These are phyloP conservation scores for Dryococelus australis DNA, from an alignment of 2,888 invertebrate genomes.

Conservation along the genomic window DNA sequence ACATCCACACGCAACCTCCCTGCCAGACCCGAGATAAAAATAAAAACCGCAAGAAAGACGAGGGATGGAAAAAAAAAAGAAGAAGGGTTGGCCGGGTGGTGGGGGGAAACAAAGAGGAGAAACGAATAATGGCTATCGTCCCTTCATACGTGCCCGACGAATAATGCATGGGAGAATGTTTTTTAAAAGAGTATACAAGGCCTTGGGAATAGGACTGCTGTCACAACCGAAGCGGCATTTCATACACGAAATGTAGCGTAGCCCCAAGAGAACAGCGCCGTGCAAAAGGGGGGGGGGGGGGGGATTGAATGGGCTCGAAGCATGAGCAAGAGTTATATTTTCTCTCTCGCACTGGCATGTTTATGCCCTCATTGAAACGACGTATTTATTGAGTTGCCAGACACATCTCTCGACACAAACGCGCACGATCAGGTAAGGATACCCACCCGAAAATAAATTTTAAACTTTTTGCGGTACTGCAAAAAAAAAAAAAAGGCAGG, in stretches of 20 bases:
- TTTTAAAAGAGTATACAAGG: not conserved
- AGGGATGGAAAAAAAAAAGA: not conserved
- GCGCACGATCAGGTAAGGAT: not conserved
- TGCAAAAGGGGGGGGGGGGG: not conserved
- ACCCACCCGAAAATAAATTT: not conserved
- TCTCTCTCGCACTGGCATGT: not conserved
- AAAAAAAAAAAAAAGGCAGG: not conserved
- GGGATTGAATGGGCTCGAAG: not conserved
- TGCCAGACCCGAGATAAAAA: not conserved
- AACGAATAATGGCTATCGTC: slow-evolving; percentile 8
- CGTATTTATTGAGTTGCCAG: slow-evolving; percentile 9
- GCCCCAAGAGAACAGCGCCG: not conserved
- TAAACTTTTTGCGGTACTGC: not conserved
- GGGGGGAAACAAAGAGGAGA: not conserved
- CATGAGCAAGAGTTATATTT: not conserved
- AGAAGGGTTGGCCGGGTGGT: not conserved
- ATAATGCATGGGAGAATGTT: slow-evolving; percentile 16
- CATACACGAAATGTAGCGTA: not conserved
- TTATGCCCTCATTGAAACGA: slow-evolving; percentile 16
- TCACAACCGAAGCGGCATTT: slow-evolving; percentile 16
- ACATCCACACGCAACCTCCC: slow-evolving; percentile 19
- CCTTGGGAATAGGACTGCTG: slow-evolving; percentile 1
- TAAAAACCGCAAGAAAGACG: not conserved
- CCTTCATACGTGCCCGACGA: not conserved
- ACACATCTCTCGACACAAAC: not conserved